Base-by-base conservation (phyloP, 2,113 vertebrate species). In the Antechinus stuartii region DNA sequence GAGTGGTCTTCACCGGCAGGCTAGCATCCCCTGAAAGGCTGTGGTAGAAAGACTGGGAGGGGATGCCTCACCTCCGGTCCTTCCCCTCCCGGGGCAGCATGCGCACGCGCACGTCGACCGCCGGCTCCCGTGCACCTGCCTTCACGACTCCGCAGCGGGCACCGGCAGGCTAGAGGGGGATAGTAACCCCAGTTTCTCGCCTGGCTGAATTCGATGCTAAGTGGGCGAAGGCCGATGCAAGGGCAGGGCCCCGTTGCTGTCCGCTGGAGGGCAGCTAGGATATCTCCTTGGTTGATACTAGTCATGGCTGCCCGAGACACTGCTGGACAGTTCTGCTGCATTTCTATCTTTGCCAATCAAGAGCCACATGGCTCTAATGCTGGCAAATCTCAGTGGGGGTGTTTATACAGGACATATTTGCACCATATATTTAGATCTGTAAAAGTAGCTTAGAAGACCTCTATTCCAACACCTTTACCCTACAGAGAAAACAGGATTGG, bases 61-160 rank as follows among this genome's bases (percentile, higher is more conserved):
- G 68, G 68, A 84, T 42, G n/a, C 16, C 68, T 84, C 93, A 27
- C 90, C 56, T 49, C 93, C 42, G 19, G 68, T 96, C 97, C 91
- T 49, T 53, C 94, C 93, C 92, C 97, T 96, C 94, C 90, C 24
- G n/a, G 47, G 52, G 91, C 96, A 35, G 84, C 52, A 25, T 89
- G 50, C 90, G 93, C 96, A 35, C 14, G 90, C 93, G 93, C 68
- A 92, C 30, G 91, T 68, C 35, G 92, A 91, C 49, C 57, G 30
- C 68, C 35, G 96, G 95, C 96, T 94, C 93, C 95, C 19, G 8
- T 26, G 57, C 90, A 4, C 68, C 68, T 84, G 68, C 68, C 68
- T 23, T 8, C 3, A 93, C 0, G 47, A 52, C 76, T 30, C 76
- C 8, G 89, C 93, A 93, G n/a, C 68, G 30, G 0, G 47, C 92